phyloP scores from a whole-genome alignment of 2,797 vertebrate species.

The Sandelia bainsii region DNA sequence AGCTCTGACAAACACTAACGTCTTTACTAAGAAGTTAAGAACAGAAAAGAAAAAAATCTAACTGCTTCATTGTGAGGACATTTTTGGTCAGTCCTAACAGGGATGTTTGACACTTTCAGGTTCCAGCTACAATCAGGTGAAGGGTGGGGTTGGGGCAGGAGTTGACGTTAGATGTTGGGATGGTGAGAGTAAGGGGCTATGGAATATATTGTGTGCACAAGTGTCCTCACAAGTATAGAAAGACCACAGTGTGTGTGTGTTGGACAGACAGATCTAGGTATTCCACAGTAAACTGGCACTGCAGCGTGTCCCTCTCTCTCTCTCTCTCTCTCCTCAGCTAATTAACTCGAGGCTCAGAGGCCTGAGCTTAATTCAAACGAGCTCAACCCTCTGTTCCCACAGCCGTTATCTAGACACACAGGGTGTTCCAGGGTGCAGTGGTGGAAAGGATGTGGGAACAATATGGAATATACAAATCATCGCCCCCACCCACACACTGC shows the following conservation, averaged over 20 bases:
- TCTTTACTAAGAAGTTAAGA: no score
- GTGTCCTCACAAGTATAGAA: neutral
- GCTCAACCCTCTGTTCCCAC: conserved; percentile 63
- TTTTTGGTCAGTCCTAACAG: no score
- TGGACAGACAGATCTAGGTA: conserved; percentile 43
- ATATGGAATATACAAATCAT: conserved; percentile 12
- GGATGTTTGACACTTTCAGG: no score
- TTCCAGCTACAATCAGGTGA: no score
- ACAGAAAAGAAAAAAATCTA: no score
- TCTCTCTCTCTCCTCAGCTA: conserved; percentile 75
- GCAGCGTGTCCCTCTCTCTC: conserved; percentile 40
- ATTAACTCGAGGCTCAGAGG: conserved; percentile 79
- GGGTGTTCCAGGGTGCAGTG: neutral
- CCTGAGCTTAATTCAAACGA: conserved; percentile 78
- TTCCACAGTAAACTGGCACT: conserved; percentile 72
- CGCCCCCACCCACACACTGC: neutral
- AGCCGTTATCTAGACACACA: conserved; percentile 56
- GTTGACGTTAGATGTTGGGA: no score
- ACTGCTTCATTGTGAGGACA: no score
- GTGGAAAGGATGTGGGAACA: conserved; percentile 7
- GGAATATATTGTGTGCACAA: no score
- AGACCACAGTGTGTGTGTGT: neutral
- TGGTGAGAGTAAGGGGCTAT: no score
- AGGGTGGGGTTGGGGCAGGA: no score
- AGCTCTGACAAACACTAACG: neutral